These are phyloP conservation scores for Dynastes grantii DNA, from an alignment of 2,888 invertebrate genomes.

Conservation along the genomic window DNA sequence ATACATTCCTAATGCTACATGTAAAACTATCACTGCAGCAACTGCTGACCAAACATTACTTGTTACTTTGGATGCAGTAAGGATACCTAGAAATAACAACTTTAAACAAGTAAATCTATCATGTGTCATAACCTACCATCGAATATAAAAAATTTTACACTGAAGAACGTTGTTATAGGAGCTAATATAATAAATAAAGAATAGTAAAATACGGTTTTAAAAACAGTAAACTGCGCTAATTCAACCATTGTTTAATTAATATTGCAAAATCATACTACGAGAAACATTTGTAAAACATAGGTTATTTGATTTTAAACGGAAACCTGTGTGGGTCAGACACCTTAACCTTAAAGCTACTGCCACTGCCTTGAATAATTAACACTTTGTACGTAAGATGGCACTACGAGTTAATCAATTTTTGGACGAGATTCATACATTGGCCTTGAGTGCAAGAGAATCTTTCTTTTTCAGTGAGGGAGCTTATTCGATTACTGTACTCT, in stretches of 20 bases:
- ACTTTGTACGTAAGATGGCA: too few relatives aligned
- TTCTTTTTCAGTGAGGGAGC: too few relatives aligned
- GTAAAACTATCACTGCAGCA: constrained; percentile 82
- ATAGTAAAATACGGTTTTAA: constrained; percentile 84
- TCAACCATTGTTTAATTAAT: constrained; percentile 67
- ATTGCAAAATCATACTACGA: not conserved
- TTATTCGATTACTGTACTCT: too few relatives aligned
- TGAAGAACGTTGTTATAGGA: constrained; percentile 84
- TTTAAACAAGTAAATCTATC: constrained; percentile 29
- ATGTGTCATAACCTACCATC: constrained; percentile 72
- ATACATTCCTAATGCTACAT: constrained; percentile 84
- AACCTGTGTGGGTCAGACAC: too few relatives aligned
- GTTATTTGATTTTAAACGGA: too few relatives aligned
- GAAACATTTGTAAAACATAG: too few relatives aligned
- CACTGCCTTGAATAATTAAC: too few relatives aligned
- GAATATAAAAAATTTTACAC: constrained; percentile 79
- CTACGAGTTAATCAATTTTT: too few relatives aligned
- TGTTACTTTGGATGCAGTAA: constrained; percentile 72
- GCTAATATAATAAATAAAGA: constrained; percentile 83
- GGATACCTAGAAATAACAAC: constrained; percentile 69
- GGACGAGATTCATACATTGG: too few relatives aligned
- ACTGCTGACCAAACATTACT: constrained; percentile 88
- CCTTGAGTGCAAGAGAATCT: too few relatives aligned
- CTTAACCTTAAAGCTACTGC: too few relatives aligned
- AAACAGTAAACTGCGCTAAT: constrained; percentile 80